Conservation (phyloP, 2,888 invertebrate genomes). For the Drosophila atroscutellata region DNA sequence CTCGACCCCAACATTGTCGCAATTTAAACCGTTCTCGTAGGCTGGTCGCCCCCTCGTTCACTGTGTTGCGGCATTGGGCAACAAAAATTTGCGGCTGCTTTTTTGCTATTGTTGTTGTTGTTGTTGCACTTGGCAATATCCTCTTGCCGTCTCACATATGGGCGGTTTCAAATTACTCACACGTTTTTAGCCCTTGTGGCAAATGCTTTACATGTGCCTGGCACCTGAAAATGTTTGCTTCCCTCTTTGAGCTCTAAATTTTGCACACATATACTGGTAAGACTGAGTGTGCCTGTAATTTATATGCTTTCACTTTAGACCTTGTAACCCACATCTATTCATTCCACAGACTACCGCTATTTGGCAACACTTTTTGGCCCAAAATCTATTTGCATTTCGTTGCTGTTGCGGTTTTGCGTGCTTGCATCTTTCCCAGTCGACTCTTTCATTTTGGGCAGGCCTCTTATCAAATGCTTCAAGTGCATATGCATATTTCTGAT, state of each 20-base stretch:
- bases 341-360: conserved; percentile 18
- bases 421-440: background rate
- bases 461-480: conserved; percentile 18
- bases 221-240: conserved; percentile 44
- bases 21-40: conserved; percentile 17
- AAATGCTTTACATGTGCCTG: conserved; percentile 53
- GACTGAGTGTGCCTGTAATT: conserved; percentile 40
- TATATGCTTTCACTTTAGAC: conserved; percentile 38
- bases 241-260: conserved; percentile 2
- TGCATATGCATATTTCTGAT: conserved; percentile 7
- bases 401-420: conserved; percentile 1
- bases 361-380: conserved; percentile 7
- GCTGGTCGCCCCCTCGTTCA: background rate
- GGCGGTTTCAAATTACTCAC: conserved; percentile 36
- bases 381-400: conserved; percentile 9
- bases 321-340: conserved; percentile 19
- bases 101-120: background rate
- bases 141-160: conserved; percentile 13
- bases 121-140: conserved; percentile 36
- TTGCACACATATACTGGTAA: background rate
- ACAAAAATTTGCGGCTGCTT: conserved; percentile 19
- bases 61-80: conserved; percentile 41
- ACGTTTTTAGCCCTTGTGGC: conserved; percentile 25
- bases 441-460: background rate
- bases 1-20: conserved; percentile 52